phyloP scores from a whole-genome alignment of 2,113 vertebrate genomes.

The Bettongia penicillata region DNA sequence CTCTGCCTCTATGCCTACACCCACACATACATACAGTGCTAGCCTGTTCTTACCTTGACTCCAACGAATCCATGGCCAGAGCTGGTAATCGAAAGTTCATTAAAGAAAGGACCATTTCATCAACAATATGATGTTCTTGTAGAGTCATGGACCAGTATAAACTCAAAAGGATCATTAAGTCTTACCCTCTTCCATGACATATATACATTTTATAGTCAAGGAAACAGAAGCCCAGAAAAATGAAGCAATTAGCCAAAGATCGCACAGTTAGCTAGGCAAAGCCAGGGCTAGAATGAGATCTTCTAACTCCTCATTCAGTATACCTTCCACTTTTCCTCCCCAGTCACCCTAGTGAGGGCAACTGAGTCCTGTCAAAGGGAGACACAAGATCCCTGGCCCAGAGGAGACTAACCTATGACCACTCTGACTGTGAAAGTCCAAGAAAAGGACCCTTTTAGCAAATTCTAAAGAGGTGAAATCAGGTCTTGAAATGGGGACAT shows the following conservation, averaged over 20 bases:
- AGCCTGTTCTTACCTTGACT: neutral
- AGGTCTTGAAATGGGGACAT: neutral
- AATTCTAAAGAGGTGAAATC: neutral
- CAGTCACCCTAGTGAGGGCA: neutral
- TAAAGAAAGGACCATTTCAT: neutral
- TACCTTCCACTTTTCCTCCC: neutral
- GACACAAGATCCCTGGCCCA: neutral
- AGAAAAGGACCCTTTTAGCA: neutral
- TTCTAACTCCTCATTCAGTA: neutral
- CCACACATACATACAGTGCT: neutral
- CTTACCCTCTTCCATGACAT: neutral
- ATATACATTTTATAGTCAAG: neutral
- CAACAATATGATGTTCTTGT: neutral
- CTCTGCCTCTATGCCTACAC: neutral
- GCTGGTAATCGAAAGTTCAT: neutral
- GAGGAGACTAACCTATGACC: neutral
- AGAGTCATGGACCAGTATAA: neutral
- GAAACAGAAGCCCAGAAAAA: neutral
- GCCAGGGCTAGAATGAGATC: neutral
- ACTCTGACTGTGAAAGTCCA: neutral
- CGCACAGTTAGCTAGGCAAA: neutral
- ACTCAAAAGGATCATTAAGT: neutral
- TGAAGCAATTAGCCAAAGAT: neutral
- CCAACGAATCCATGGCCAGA: neutral
- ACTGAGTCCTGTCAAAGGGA: neutral